Base-by-base conservation (phyloP, 2,888 invertebrate genomes). In the Tiliacea aurago region DNA sequence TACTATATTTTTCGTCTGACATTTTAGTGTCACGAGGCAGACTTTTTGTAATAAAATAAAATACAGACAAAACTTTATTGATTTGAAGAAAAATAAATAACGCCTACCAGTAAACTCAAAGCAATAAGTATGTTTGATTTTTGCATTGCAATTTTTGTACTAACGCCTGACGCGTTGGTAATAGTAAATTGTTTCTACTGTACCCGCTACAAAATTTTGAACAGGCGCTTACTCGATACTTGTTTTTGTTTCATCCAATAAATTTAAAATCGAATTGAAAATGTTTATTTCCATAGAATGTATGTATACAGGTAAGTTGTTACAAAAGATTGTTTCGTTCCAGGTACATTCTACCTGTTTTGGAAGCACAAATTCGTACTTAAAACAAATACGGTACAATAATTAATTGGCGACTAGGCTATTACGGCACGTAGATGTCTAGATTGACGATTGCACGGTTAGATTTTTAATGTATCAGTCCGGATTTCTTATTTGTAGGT, bases 1-100 rank as follows among this genome's bases (percentile, higher is more conserved):
- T 73, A 56, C 63, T 18, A 47, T 28, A 28, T 70, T 75, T 55
- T 85, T 73, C 33, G 75, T 81, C 58, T 78, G 84, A 68, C 73
- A 81, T 84, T n/a, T 80, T 70, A 68, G 43, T 49, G 23, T 66
- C 71, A 79, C 68, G 75, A 73, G 63, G 49, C 61, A 20, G n/a
- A 56, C 28, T 20, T 71, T 11, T 56, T 23, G 11, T 53, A 11
- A 11, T 51, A 6, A 6, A 53, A 13, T 23, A 13, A 53, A 18
- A 18, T 18, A 20, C 47, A 79, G 28, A 20, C 2, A 4, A 41
- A 71, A 49, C 11, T 15, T 15, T 37, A 18, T 20, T 55, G 18
- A 28, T 49, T 49, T 20, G 9, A 45, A 13, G 15, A n/a, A n/a
- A 33, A 23, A 10, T 18, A 23, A 37, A 28, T 28, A 62, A 33